These are phyloP conservation scores for Apomyelois bistriatella DNA, from an alignment of 2,888 invertebrate genomes.

Conservation along the genomic window DNA sequence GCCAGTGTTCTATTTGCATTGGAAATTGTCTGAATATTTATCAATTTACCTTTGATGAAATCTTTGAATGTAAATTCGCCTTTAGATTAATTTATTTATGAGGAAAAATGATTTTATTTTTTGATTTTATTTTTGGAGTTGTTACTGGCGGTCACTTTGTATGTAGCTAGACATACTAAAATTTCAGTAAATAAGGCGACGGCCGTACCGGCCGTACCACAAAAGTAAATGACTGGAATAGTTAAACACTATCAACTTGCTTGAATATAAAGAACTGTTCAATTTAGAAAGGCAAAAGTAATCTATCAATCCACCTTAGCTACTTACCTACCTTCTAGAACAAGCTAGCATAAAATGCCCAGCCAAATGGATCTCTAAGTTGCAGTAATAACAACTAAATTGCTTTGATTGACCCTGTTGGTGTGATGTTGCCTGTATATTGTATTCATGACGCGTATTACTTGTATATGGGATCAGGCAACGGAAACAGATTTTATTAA, in stretches of 20 bases:
- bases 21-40: slow-evolving; percentile 6
- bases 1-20: slow-evolving; percentile 5
- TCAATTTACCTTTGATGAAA: slow-evolving; percentile 12
- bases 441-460: slow-evolving; percentile 6
- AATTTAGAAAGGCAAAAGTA: background rate
- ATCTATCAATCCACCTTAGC: background rate
- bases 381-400: background rate
- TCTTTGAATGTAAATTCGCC: slow-evolving; percentile 12
- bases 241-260: background rate
- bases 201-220: no score
- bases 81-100: slow-evolving; percentile 1
- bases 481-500: slow-evolving; percentile 8
- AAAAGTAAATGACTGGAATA: no score
- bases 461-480: slow-evolving; percentile 7
- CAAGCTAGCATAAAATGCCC: background rate
- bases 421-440: background rate
- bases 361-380: background rate
- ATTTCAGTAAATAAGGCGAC: no score
- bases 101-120: background rate
- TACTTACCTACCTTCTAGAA: background rate
- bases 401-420: background rate
- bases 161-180: no score
- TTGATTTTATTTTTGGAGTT: background rate
- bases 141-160: no score
- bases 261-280: background rate